Evolutionary conservation across 2,113 vertebrate genomes (phyloP), one percentile per base, ranked within the genome.

Genomic region (Notothenia coriiceps): DNA sequence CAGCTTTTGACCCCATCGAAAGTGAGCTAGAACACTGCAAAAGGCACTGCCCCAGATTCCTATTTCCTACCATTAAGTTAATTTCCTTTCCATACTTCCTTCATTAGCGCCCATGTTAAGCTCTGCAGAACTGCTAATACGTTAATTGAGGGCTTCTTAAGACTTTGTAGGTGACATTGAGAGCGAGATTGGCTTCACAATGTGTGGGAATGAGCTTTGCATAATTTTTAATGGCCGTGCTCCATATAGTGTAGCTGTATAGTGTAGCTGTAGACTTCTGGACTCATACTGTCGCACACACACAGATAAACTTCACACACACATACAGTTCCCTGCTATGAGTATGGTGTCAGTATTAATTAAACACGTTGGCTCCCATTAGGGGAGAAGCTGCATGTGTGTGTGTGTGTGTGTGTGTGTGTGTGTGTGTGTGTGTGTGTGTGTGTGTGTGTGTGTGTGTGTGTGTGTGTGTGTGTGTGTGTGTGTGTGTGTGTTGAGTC

Each of bases 161-260:
- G 88, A 85, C 83, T 91, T 85, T 90, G 79, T 88, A 89, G 92
- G 90, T 93, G 93, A 94, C 92, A 91, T 91, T 93, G 88, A 93
- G 71, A 82, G 56, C 71, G 80, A 86, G 83, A 91, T 84, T 88
- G 86, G 79, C 82, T 83, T 75, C 84, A 66, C 54, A 83, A 62
- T 83, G 82, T 86, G 85, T 66, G 81, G 74, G 86, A 89, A 89
- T 82, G 80, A 90, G 88, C 87, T 90, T 91, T 90, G 89, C 82
- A 91, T 90, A 87, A 88, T 89, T 86, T 92, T 86, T 80, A 85
- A 84, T 83, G 74, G 82, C 72, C 82, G n/a, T 83, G 50, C 68
- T 70, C 61, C 59, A 62, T 77, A 74, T 70, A 75, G 77, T 55
- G 82, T 4, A 50, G 77, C 75, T 29, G 25, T 77, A 74, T 70